Evolutionary conservation across 2,113 vertebrate species (phyloP), one percentile per base, ranked within the genome.

Genomic region (Apodemus sylvaticus): DNA sequence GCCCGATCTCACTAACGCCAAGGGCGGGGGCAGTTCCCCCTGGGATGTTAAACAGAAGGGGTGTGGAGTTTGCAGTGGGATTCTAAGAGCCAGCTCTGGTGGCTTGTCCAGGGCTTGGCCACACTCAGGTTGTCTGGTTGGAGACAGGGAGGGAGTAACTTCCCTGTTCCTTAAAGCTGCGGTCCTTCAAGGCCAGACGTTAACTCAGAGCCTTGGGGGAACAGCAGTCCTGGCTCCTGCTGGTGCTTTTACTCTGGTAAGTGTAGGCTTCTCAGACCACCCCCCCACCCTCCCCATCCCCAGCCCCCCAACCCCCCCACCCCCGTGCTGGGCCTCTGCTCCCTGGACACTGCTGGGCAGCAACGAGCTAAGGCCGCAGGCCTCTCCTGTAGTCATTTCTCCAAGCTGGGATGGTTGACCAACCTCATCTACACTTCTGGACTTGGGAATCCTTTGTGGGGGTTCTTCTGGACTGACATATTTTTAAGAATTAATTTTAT

Each of bases 1-100:
- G 8, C 5, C 29, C 24, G 36, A 31, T 36, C 39, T 19, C 0
- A 3, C 2, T 31, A 73, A 78, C 0, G 0, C 71, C 16, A 42
- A 77, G 66, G 29, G 26, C 9, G 1, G 31, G 31, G 31, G 16
- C 4, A 3, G 31, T n/a, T 8, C 22, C 76, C 73, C 68, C 31
- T 3, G 6, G 5, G 53, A 39, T 1, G 14, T 29, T 45, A 45
- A 86, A 20, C 66, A 89, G 92, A 10, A 88, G 12, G 79, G 13
- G 48, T 51, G 2, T 60, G 62, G 79, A 7, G 1, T 74, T 60
- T 7, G 26, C 6, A 20, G 11, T 5, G 4, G 6, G 11, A 70
- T 8, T 0, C 12, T 22, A 10, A 45, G 81, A 29, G 12, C 17
- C 0, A 20, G 22, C 64, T 29, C 39, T 62, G 16, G 5, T 3